Evolutionary conservation across 2,113 vertebrate genomes (phyloP), one percentile per base, ranked within the genome.

Genomic region (Pelecanoides urinatrix): DNA sequence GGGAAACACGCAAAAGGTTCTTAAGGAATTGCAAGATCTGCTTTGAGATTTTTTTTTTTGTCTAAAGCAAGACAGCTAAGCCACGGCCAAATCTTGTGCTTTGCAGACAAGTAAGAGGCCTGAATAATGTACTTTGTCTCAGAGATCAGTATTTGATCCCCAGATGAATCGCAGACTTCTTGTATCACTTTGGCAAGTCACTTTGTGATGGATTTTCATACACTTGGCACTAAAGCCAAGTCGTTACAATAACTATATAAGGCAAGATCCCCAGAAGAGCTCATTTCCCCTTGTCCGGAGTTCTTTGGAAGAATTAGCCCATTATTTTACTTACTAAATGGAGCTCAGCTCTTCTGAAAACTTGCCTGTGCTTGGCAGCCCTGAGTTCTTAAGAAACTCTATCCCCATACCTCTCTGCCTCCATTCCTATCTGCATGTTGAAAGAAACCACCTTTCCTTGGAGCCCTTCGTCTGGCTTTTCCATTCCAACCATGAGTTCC

Each of bases 231-330:
- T 52, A 84, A 94, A 88, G 34, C 53, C 58, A 75, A 65, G 85
- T 47, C 0, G 0, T 85, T 96, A 66, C 17, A 55, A 22, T 76
- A 78, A 89, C 77, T 92, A 36, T 82, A 82, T 76, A 79, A 95
- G 74, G 92, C 92, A 85, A 87, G 86, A 94, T 88, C 93, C 90
- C 89, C 86, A 91, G 61, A 92, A 97, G 42, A 90, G 53, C 62
- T 91, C 70, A 63, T 82, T 94, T 94, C 58, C 66, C 63, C 63
- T 84, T 66, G 66, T 86, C 76, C 30, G 1, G 79, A 59, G 19
- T 67, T 82, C 50, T 88, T 90, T 95, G 92, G 81, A 92, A 86
- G 77, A 73, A 79, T 62, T 94, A 79, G 80, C 18, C 66, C 53
- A 45, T 91, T 95, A 94, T 88, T 96, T 92, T 85, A 76, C 59